Base-by-base conservation (phyloP, 2,888 invertebrate species). In the Leptopilina syphax region DNA sequence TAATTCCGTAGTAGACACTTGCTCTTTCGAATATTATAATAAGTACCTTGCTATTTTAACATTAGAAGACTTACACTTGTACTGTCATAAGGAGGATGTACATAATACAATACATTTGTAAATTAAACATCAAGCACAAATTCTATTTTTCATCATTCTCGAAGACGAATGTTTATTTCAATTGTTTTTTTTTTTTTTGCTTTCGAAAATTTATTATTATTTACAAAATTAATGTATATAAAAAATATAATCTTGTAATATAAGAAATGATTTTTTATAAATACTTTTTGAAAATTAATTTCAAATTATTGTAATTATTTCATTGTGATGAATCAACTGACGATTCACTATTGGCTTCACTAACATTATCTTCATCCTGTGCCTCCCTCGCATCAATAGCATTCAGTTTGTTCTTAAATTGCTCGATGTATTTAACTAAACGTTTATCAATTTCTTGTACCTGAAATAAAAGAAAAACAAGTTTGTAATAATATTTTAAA, bases 1-100 rank as follows among this genome's bases (percentile, higher is more conserved):
- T 0, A 95, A 95, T 83, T 93, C 95, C 0, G 94, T 96, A 10
- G 90, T 96, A 44, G 96, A 97, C 87, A 93, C 96, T 54, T 94
- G 95, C 84, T 93, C 95, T 0, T 93, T 95, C 7, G 92, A 93
- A 79, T 85, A 93, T 0, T 93, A 93, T 57, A 93, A 93, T 65
- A 92, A 90, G 10, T 93, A 94, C 83, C 88, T 96, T 76, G 95
- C 95, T 0, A 94, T 95, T 0, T 90, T 96, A 7, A 95, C 96
- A 0, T 95, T 95, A 79, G 94, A 94, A 13, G 94, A 95, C 87
- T 92, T 96, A 81, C 93, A 95, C 78, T 90, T 96, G 73, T 96
- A 96, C 88, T 95, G 94, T 83, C 86, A 90, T 41, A 47, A 68
- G 18, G 65, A 63, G 34, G 70, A 68, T 77, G 78, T 68, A 57